Base-by-base conservation (phyloP, 2,888 invertebrate genomes). In the Formica aserva region DNA sequence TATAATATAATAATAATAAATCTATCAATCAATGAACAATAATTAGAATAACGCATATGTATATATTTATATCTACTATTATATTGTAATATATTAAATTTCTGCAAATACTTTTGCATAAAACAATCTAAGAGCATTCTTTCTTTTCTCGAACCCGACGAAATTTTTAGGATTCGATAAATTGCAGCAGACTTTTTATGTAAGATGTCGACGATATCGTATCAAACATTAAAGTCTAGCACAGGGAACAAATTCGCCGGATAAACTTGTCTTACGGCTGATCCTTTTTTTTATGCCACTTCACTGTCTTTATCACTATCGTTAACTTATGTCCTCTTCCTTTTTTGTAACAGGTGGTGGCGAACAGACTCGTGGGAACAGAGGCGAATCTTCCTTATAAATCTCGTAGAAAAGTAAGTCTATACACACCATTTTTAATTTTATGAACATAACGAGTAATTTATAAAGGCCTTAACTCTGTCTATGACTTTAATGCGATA, bases 391-490 rank as follows among this genome's bases (percentile, higher is more conserved):
- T 29, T 72, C 11, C 76, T 65, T 71, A 82, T 67, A 71, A 65
- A 71, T 69, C 52, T 62, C 62, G 26, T 62, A 66, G 72, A 76
- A 76, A 74, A 82, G 90, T 90, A 85, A 90, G 90, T 81, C 63
- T 88, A 0, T 35, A 87, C 78, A 84, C 83, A 88, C 86, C 87
- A 87, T 89, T 92, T 90, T 92, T 92, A 92, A 92, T 92, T 92
- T 92, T 87, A 83, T 85, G 86, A 90, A 91, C 41, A 88, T 91
- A 92, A 92, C 89, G 89, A 90, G 87, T 91, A 91, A 90, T 89
- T 92, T 87, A 85, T 87, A 87, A 88, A 86, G 82, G 85, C 81
- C 81, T 87, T 85, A 69, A 89, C 83, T 87, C 78, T 80, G 69
- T 77, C 86, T 72, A 84, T 75, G 86, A 87, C 88, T 91, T 92